phyloP scores from a whole-genome alignment of 2,113 vertebrate species.

The Mustelus asterias region DNA sequence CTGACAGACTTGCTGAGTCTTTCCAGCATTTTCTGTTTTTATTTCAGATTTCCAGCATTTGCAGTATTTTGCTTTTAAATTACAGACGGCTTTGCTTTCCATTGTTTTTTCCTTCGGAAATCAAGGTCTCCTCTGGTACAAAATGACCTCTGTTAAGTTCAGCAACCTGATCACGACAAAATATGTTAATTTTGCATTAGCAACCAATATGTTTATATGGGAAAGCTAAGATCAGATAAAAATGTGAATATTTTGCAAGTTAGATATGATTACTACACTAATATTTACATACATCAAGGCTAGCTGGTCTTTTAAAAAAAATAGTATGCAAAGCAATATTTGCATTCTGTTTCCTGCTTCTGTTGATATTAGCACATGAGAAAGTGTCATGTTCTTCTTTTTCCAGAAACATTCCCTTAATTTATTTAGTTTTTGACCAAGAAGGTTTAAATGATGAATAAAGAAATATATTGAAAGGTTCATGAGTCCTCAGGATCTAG shows the following conservation, averaged over 20 bases:
- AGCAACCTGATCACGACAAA: not conserved
- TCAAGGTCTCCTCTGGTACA: not conserved
- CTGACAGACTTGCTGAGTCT: too few relatives aligned
- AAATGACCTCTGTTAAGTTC: not conserved
- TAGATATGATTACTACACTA: not conserved
- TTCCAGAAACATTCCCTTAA: not conserved
- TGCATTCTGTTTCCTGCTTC: slow-evolving; percentile 20
- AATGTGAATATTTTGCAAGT: not conserved
- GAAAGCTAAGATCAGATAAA: slow-evolving; percentile 18
- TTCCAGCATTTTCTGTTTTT: too few relatives aligned
- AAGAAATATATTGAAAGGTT: not conserved
- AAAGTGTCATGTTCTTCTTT: not conserved
- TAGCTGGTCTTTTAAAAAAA: not conserved
- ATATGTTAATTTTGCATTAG: slow-evolving; percentile 19
- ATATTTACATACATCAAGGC: slow-evolving; percentile 31
- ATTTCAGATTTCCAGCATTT: too few relatives aligned
- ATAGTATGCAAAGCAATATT: slow-evolving; percentile 24
- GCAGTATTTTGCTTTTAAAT: not conserved
- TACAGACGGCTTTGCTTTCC: not conserved
- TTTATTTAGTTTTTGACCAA: not conserved
- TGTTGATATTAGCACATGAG: not conserved
- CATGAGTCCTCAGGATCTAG: not conserved
- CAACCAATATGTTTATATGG: not conserved
- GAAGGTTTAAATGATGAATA: not conserved
- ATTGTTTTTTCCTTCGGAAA: not conserved